Evolutionary conservation across 1,140 invertebrate species (phyloP).

Genomic region (Trachelipus rathkii): DNA sequence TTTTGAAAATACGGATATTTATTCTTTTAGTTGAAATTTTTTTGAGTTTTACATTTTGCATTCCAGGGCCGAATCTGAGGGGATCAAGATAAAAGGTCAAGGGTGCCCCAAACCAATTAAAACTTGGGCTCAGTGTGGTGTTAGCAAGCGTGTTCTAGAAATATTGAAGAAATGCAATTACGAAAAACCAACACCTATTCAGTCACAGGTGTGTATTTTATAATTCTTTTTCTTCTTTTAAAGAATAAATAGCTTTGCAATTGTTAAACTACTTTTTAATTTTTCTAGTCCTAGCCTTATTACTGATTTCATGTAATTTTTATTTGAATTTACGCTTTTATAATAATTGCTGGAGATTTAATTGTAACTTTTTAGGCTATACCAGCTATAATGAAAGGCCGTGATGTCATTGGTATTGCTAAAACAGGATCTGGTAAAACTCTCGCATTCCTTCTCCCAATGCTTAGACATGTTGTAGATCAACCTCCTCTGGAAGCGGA

Average conservation of each 20-base stretch:
- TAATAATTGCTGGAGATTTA: not conserved
- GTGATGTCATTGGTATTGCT: conserved; percentile 97
- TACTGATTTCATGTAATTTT: not conserved
- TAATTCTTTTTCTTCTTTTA: too few species aligned
- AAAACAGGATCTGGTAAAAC: conserved; percentile 99
- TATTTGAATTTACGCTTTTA: not conserved
- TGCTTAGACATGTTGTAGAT: conserved; percentile 96
- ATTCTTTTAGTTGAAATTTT: too few species aligned
- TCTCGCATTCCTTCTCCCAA: conserved; percentile 92
- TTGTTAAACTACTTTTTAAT: not conserved
- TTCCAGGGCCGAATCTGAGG: conserved; percentile 57
- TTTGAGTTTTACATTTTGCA: too few species aligned
- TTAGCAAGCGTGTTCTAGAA: conserved; percentile 93
- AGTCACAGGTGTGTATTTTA: conserved; percentile 60
- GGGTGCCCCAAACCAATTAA: conserved; percentile 92
- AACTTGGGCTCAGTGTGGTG: conserved; percentile 97
- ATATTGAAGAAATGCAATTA: conserved; percentile 87
- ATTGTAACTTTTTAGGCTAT: conserved; percentile 69
- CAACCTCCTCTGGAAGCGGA: conserved; percentile 88
- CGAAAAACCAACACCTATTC: conserved; percentile 98
- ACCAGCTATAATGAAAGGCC: conserved; percentile 91
- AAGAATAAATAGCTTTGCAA: too few species aligned
- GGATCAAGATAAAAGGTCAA: conserved; percentile 64
- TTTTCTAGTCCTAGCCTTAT: not conserved
- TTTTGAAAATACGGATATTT: too few species aligned